Evolutionary conservation across 2,888 invertebrate genomes (phyloP).

Genomic region (Brenthis daphne): DNA sequence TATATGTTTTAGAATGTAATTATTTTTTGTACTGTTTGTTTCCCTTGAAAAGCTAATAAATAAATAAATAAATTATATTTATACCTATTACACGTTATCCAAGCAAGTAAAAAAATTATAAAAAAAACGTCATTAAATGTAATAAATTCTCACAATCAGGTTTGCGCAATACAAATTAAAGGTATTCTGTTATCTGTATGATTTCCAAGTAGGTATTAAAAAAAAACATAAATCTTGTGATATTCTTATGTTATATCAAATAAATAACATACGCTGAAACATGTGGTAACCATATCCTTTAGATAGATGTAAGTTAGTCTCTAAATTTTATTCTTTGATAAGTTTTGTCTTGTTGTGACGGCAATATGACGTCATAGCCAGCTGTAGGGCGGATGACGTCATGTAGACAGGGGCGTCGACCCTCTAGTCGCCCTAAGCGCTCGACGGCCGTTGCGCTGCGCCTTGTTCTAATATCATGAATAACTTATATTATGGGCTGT

Average conservation of each 20-base stretch:
- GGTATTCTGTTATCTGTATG: too few species aligned
- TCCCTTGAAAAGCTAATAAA: too few species aligned
- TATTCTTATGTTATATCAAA: not conserved
- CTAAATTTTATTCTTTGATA: slow-evolving; percentile 57
- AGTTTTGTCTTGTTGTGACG: slow-evolving; percentile 62
- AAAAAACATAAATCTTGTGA: too few species aligned
- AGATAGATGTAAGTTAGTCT: slow-evolving; percentile 58
- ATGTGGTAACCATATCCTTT: slow-evolving; percentile 65
- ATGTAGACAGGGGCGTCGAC: slow-evolving; percentile 69
- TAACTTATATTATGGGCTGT: slow-evolving; percentile 66
- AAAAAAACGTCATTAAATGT: too few species aligned
- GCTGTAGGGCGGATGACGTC: slow-evolving; percentile 81
- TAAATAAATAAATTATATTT: too few species aligned
- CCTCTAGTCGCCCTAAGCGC: slow-evolving; percentile 58
- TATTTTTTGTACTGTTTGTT: too few species aligned
- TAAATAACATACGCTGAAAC: slow-evolving; percentile 48
- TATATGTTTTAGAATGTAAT: too few species aligned
- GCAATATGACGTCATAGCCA: slow-evolving; percentile 73
- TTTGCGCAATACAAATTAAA: too few species aligned
- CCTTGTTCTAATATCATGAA: slow-evolving; percentile 67
- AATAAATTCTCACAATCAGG: too few species aligned
- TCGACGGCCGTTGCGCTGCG: slow-evolving; percentile 54
- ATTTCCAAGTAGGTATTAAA: too few species aligned
- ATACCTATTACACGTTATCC: too few species aligned
- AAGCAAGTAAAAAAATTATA: too few species aligned